Conservation (phyloP, 2,113 vertebrate genomes). For the Spilogale gracilis region DNA sequence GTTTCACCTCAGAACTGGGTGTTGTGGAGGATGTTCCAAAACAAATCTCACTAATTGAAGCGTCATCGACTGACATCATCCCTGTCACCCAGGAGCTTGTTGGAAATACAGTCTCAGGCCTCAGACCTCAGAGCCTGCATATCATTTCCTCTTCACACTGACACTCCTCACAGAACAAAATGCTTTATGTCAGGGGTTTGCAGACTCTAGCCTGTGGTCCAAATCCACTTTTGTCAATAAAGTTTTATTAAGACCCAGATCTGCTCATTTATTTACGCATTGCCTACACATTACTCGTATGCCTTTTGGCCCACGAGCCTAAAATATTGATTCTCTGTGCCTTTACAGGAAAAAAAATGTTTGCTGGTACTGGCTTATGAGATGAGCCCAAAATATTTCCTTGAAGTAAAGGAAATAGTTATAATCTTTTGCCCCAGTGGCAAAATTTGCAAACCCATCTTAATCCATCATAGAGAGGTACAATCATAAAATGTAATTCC, state of each 20-base stretch:
- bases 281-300: too few species aligned
- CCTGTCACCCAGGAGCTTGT: neutral
- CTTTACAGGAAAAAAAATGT: neutral
- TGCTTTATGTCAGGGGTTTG: neutral
- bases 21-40: neutral
- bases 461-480: neutral
- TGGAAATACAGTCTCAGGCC: neutral
- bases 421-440: neutral
- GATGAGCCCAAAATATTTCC: neutral
- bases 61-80: neutral
- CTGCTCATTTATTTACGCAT: neutral
- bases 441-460: neutral
- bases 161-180: neutral
- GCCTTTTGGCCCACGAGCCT: neutral
- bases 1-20: neutral
- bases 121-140: neutral
- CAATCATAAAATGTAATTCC: neutral
- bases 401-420: neutral
- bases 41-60: neutral
- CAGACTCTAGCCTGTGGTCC: too few species aligned
- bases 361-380: neutral
- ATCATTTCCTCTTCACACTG: neutral
- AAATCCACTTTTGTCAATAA: slow-evolving; percentile 40
- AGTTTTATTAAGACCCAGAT: neutral
- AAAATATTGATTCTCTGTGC: neutral